Conservation (phyloP, 2,113 vertebrate species). For the Perca schrenkii region DNA sequence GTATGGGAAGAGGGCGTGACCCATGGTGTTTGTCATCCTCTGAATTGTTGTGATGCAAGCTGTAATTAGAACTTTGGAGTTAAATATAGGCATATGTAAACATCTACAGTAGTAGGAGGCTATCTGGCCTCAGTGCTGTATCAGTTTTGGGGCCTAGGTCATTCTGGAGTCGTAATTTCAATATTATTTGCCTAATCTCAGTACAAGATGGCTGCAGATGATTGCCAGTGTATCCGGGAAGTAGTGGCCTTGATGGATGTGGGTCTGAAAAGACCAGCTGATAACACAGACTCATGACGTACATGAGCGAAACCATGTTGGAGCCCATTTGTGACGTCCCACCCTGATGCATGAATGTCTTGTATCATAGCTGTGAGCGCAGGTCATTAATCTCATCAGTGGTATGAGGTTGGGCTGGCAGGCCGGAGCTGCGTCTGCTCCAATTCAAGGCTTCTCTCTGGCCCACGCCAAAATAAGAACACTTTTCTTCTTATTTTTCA, state of each 20-base stretch:
- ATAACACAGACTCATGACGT: constrained; percentile 68
- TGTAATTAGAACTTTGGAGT: background rate
- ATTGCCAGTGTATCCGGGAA: constrained; percentile 70
- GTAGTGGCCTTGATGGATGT: constrained; percentile 68
- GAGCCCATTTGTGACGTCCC: constrained; percentile 36
- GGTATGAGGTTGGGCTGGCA: constrained; percentile 33
- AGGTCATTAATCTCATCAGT: constrained; percentile 72
- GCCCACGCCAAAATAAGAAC: constrained; percentile 47
- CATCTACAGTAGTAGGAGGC: constrained; percentile 31
- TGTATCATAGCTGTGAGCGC: constrained; percentile 48
- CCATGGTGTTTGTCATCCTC: background rate
- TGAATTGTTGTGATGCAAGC: constrained; percentile 23
- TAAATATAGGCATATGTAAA: constrained; percentile 51
- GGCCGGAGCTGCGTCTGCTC: constrained; percentile 54
- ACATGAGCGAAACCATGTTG: constrained; percentile 20
- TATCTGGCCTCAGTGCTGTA: constrained; percentile 45
- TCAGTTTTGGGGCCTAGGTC: constrained; percentile 24
- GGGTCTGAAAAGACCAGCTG: constrained; percentile 44
- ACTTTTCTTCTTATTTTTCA: constrained; percentile 58
- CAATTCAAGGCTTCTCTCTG: constrained; percentile 27
- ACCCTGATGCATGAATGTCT: constrained; percentile 6
- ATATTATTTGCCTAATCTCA: constrained; percentile 76
- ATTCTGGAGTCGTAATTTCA: constrained; percentile 61
- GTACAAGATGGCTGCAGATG: constrained; percentile 68
- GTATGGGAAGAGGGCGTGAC: constrained; percentile 6